Evolutionary conservation across 2,888 invertebrate genomes (phyloP), one percentile per base, ranked within the genome.

Genomic region (Spilosoma lubricipeda): DNA sequence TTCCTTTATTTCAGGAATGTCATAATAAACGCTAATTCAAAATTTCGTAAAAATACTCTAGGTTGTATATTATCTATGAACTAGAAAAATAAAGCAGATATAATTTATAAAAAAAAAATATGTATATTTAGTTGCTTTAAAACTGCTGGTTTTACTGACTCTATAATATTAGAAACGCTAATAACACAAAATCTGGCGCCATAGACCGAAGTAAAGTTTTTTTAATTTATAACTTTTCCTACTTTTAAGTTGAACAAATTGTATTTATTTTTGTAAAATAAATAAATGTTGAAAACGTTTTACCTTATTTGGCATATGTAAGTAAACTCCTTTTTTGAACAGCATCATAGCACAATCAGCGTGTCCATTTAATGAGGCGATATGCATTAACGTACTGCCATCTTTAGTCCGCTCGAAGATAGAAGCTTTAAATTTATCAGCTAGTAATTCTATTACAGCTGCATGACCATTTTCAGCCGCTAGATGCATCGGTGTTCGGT

Each of bases 231-330:
- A 39, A 39, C 39, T 11, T 39, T 11, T 39, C 9, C 39, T 11
- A 39, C 39, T 39, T 39, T 45, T 15, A 15, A 15, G 45, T 45
- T 2, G 13, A 42, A 11, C 3, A 42, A 42, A 11, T 42, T 42
- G 11, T 42, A 15, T 13, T 42, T 42, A 3, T 42, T 42, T 42
- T 42, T 42, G 13, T 13, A 42, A 11, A 42, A 42, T 42, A 13
- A 11, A 42, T 42, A 42, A 42, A 42, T 42, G 8, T 13, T 42
- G 1, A 45, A 13, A 45, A 45, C 45, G 15, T 13, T 48, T 64
- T 83, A 96, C 97, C 97, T 99, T 99, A 93, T 99, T 99, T 78
- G 99, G 99, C 99, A 99, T 99, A 91, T 99, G 99, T 36, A 99
- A 96, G 83, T 99, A 99, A 59, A 99, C 99, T 20, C 99, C 99